These are phyloP conservation scores for Florisuga fusca DNA, from an alignment of 2,797 vertebrate genomes.

Conservation along the genomic window DNA sequence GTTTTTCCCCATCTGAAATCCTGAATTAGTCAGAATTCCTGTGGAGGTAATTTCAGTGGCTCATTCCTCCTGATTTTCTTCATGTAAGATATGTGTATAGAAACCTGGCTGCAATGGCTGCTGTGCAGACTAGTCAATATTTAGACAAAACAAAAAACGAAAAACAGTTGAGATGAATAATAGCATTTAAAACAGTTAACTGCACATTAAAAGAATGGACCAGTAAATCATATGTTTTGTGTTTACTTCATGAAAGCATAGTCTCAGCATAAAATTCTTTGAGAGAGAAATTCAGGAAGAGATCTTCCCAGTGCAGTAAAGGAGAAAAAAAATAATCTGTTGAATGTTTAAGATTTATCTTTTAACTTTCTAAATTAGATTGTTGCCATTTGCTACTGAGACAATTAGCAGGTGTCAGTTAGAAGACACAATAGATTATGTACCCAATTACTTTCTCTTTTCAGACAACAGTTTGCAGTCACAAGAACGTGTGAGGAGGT, in stretches of 20 bases:
- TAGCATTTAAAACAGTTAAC: neutral
- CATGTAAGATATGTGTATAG: neutral
- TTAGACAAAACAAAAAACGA: neutral
- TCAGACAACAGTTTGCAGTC: conserved; percentile 78
- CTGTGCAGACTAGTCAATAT: neutral
- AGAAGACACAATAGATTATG: conserved; percentile 71
- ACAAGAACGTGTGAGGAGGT: conserved; percentile 70
- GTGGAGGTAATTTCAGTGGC: neutral
- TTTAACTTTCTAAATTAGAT: conserved; percentile 53
- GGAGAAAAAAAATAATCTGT: neutral
- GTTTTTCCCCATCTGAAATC: neutral
- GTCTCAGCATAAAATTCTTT: neutral
- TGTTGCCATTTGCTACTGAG: conserved; percentile 56
- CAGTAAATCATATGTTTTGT: neutral
- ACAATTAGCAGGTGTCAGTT: conserved; percentile 78
- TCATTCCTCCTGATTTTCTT: neutral
- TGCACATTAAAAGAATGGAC: neutral
- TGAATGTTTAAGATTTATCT: conserved; percentile 22
- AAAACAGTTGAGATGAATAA: neutral
- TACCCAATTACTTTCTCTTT: conserved; percentile 74
- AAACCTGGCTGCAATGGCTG: neutral
- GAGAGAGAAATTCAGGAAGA: neutral
- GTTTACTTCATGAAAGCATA: neutral
- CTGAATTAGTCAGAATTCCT: neutral
- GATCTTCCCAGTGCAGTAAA: neutral